Base-by-base conservation (phyloP, 2,888 invertebrate species). In the Callyntrura guangdongensis region DNA sequence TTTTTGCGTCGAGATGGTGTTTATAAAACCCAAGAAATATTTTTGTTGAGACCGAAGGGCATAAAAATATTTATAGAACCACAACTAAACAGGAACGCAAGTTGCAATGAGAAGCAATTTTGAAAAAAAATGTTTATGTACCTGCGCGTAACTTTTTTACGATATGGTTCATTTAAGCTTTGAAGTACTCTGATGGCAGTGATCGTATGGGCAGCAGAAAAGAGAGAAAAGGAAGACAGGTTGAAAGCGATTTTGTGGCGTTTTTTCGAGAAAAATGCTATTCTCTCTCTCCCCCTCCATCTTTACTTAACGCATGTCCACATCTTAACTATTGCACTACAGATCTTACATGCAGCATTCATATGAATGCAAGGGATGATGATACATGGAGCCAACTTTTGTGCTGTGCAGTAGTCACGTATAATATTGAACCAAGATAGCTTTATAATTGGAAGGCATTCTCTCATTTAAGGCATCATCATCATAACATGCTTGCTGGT, bases 401-500 rank as follows among this genome's bases (percentile, higher is more conserved):
- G 88, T 74, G 84, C 67, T 85, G 86, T 86, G 84, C 84, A 86
- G 47, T 36, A 90, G 90, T 90, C 90, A 90, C 90, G 90, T 90
- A 90, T 90, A 90, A 90, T 90, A 90, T 90, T 90, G 86, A 82
- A 67, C 86, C 85, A 77, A 90, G 86, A 86, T 84, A 72, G 90
- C 56, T 90, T 82, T 81, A 56, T 86, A 90, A 90, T 89, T 89
- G 79, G 89, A 77, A 77, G 79, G 12, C 47, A 86, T 77, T 87
- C 67, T 81, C 79, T 81, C 53, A 69, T 69, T 84, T 84, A 59
- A 81, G 45, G 47, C 17, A 81, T 81, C 81, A 74, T 74, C 67
- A 53, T 27, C 49, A 17, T 20, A 4, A 6, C 64, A 67, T 25
- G 67, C 53, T 74, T 56, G 56, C 45, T 85, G 53, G 22, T 53